Percentiles rank a stretch among this genome's conserved stretches.
These are phyloP conservation scores for Thermophis baileyi DNA, from an alignment of 2,113 vertebrate genomes.

Conservation along the genomic window DNA sequence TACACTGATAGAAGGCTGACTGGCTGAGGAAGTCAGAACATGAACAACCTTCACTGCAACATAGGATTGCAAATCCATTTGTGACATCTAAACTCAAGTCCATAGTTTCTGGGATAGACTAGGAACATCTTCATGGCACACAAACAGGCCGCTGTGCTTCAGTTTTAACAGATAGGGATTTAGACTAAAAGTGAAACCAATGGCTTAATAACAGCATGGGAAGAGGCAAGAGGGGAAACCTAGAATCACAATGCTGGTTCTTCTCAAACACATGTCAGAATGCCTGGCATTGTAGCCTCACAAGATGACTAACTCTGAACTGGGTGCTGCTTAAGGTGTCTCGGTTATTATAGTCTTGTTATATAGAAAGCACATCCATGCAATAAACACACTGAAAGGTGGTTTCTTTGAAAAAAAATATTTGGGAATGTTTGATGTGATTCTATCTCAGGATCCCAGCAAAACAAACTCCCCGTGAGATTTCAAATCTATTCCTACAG, in stretches of 20 bases:
- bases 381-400: background rate
- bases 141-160: background rate
- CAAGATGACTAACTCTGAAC: background rate
- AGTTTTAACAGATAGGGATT: background rate
- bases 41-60: background rate
- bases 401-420: background rate
- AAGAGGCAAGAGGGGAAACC: background rate
- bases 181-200: background rate
- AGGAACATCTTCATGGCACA: background rate
- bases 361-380: background rate
- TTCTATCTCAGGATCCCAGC: background rate
- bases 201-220: background rate
- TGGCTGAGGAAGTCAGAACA: background rate
- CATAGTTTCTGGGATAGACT: background rate
- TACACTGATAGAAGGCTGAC: background rate
- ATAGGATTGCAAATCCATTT: background rate
- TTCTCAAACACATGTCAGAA: background rate
- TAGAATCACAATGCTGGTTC: background rate
- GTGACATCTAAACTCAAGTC: background rate
- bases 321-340: background rate
- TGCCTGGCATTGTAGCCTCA: background rate
- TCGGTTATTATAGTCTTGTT: background rate
- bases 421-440: background rate
- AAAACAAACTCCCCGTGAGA: background rate
- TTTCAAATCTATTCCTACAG: background rate